Base-by-base conservation (phyloP, 2,888 invertebrate species). In the Beris chalybata region DNA sequence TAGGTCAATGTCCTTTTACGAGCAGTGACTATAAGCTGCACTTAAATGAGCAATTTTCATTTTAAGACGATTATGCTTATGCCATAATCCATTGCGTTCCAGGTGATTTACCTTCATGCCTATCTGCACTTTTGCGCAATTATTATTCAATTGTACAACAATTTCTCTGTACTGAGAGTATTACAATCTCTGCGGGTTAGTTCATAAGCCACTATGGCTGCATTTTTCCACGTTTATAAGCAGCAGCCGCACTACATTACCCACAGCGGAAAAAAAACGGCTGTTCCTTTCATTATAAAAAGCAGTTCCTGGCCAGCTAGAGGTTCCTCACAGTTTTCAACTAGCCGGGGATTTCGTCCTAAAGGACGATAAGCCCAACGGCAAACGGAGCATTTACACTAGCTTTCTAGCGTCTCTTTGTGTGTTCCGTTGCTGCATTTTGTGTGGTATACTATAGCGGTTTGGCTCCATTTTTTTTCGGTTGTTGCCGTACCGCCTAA, bases 91-190 rank as follows among this genome's bases (percentile, higher is more conserved):
- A 61, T 50, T 61, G 61, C 50, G 22, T 61, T 52, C 52, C 61
- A 9, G 9, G 38, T 61, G 52, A 61, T 52, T 61, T 38, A 38
- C 38, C 32, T 52, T 50, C 38, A 38, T 52, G 52, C 22, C 6
- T 47, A 52, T 52, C 22, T 48, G 58, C 58, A 59, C 31, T 52
- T n/a, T 61, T 52, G 52, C 50, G 61, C 61, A 61, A 61, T 61
- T 61, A 61, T 61, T 38, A 61, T 50, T 61, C 52, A 61, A 61
- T 61, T 61, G 61, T 22, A 61, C 50, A 61, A 61, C 61, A 61
- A 61, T 61, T 38, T 50, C 50, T 38, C 13, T 30, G 13, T 52
- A 13, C 47, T 50, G 7, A 29, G 15, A 5, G 30, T 30, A 44
- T 50, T 52, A 22, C 50, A 61, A 50, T 61, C 52, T 29, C 61